Evolutionary conservation across 2,888 invertebrate genomes (phyloP).

Genomic region (Lasius fuliginosus): DNA sequence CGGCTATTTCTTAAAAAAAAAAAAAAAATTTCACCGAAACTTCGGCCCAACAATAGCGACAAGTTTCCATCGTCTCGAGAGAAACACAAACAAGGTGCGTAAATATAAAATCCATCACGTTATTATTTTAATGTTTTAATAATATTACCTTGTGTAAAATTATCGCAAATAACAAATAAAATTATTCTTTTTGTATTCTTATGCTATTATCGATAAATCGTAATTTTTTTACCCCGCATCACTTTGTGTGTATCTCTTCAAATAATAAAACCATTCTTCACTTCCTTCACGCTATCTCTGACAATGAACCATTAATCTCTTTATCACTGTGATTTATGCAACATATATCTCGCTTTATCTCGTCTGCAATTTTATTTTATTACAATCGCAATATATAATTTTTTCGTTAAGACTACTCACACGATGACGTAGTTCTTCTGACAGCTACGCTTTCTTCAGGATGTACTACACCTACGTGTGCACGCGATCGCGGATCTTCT

Average conservation of each 20-base stretch:
- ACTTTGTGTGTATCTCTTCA: background rate
- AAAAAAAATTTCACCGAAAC: background rate
- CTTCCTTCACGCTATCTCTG: background rate
- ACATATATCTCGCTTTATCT: background rate
- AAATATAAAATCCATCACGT: background rate
- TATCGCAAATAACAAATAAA: background rate
- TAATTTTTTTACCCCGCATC: background rate
- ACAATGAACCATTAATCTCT: background rate
- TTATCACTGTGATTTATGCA: background rate
- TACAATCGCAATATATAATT: background rate
- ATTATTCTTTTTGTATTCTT: background rate
- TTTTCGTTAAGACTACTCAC: background rate
- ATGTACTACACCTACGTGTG: background rate
- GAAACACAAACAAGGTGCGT: background rate
- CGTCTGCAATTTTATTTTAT: slow-evolving; percentile 20
- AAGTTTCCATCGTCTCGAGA: background rate
- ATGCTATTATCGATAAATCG: background rate
- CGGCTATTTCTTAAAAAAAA: background rate
- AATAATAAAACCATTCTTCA: background rate
- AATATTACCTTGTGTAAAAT: background rate
- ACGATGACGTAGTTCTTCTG: background rate
- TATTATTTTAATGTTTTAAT: background rate
- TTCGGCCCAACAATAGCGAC: background rate
- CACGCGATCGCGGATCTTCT: slow-evolving; percentile 17
- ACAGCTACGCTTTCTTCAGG: background rate